These are phyloP conservation scores for Euphonia xanthogaster DNA, from an alignment of 2,797 vertebrate species.

Conservation along the genomic window DNA sequence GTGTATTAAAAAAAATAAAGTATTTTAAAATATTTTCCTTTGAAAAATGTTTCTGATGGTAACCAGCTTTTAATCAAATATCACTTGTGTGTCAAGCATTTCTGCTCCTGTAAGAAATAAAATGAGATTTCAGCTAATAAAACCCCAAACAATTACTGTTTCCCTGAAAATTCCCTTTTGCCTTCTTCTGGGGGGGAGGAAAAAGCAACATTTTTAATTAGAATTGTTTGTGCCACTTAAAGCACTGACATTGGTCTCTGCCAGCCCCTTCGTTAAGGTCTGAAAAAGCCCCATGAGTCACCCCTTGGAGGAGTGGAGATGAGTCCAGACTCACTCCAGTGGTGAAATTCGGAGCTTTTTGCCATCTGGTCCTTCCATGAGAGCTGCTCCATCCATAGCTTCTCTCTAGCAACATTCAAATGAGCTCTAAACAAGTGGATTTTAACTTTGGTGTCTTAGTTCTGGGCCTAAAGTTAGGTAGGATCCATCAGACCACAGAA, in stretches of 20 bases:
- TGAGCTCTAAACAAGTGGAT: not conserved
- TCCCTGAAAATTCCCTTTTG: not conserved
- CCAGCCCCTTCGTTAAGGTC: not conserved
- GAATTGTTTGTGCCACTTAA: not conserved
- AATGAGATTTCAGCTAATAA: not conserved
- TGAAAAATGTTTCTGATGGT: not conserved
- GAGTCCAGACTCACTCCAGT: not conserved
- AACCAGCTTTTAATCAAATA: not conserved
- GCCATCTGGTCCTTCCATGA: not conserved
- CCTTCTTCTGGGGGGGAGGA: fast-evolving
- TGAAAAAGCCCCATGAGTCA: not conserved
- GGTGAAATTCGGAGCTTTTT: not conserved
- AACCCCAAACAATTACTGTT: not conserved
- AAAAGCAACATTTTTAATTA: not conserved
- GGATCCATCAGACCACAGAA: not conserved
- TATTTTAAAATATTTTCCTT: not conserved
- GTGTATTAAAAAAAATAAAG: not conserved
- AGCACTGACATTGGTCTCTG: not conserved
- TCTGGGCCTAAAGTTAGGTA: not conserved
- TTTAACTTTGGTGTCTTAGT: not conserved
- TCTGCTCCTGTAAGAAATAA: not conserved
- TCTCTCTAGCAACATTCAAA: not conserved
- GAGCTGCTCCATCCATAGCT: not conserved
- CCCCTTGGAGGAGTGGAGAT: not conserved
- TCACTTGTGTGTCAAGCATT: not conserved